These are phyloP conservation scores for Ochropacha duplaris DNA, from an alignment of 2,888 invertebrate genomes.

Conservation along the genomic window DNA sequence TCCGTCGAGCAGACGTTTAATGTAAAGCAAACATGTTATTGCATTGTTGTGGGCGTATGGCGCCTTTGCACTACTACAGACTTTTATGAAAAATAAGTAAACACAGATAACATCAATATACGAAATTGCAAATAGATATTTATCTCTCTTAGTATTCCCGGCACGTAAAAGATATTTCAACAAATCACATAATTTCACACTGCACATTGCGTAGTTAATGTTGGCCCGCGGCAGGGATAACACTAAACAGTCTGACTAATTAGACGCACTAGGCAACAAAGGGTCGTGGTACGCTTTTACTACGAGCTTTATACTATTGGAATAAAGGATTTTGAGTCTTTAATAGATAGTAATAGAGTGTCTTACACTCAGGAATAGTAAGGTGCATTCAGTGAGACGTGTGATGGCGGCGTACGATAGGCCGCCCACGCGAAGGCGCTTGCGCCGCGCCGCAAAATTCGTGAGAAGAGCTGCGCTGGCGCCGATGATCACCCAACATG, in stretches of 20 bases:
- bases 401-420: constrained; percentile 75
- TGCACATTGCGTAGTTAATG: constrained; percentile 45
- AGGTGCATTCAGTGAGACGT: constrained; percentile 53
- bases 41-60: constrained; percentile 68
- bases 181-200: constrained; percentile 73
- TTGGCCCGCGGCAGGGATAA: constrained; percentile 66
- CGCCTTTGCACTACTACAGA: constrained; percentile 47
- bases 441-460: constrained; percentile 76
- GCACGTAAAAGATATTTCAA: constrained; percentile 46
- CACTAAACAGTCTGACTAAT: constrained; percentile 81
- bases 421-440: constrained; percentile 77
- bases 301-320: constrained; percentile 34
- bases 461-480: constrained; percentile 75
- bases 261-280: constrained; percentile 80
- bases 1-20: constrained; percentile 54
- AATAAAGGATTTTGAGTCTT: constrained; percentile 41
- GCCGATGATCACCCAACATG: constrained; percentile 54
- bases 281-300: constrained; percentile 48
- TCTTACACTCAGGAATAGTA: constrained; percentile 40
- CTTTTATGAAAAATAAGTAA: constrained; percentile 16
- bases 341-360: constrained; percentile 38
- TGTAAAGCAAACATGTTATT: constrained; percentile 59
- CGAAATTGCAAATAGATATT: constrained; percentile 5
- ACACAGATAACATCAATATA: constrained; percentile 6
- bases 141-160: constrained; percentile 19